A percentile compares a stretch with the other conserved stretches of the same genome.
phyloP scores from a whole-genome alignment of 1,140 invertebrate species.

The Hyles euphorbiae region DNA sequence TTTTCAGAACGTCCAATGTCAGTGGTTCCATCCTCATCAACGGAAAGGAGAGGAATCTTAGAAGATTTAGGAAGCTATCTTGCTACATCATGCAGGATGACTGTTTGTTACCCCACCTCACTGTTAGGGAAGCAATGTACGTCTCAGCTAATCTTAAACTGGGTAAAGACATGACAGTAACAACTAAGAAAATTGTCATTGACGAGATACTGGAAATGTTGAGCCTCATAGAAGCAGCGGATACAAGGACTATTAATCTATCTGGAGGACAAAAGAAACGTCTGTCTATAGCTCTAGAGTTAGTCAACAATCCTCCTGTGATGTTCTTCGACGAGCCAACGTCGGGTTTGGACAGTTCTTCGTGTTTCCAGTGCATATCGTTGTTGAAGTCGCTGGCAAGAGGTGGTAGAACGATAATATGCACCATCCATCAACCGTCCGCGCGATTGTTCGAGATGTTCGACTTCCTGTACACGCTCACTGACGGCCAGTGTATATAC shows the following conservation, averaged over 20 bases:
- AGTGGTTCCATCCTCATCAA: conserved; percentile 89
- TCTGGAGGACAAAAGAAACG: conserved; percentile 96
- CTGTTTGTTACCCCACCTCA: conserved; percentile 90
- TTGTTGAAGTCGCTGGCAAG: conserved; percentile 86
- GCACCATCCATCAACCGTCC: conserved; percentile 98
- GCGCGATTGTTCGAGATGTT: conserved; percentile 97
- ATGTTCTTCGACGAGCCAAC: conserved; percentile 99
- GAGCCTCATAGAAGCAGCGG: conserved; percentile 81
- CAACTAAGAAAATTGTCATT: conserved; percentile 87
- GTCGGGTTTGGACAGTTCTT: conserved; percentile 95
- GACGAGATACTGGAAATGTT: conserved; percentile 91
- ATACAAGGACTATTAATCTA: conserved; percentile 87
- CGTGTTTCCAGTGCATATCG: conserved; percentile 93
- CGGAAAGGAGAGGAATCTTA: conserved; percentile 88
- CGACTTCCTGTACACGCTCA: conserved; percentile 92
- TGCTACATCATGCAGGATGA: conserved; percentile 99
- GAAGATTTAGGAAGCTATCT: conserved; percentile 92
- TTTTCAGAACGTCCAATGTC: conserved; percentile 83
- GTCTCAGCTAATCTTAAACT: conserved; percentile 95
- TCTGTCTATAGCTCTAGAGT: conserved; percentile 90
- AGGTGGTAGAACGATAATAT: conserved; percentile 93
- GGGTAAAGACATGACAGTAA: conserved; percentile 84
- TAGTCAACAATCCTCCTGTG: conserved; percentile 94
- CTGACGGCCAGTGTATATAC: conserved; percentile 95
- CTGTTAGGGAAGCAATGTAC: conserved; percentile 92